Conservation (phyloP, 2,797 vertebrate genomes). For the Sciurus carolinensis region DNA sequence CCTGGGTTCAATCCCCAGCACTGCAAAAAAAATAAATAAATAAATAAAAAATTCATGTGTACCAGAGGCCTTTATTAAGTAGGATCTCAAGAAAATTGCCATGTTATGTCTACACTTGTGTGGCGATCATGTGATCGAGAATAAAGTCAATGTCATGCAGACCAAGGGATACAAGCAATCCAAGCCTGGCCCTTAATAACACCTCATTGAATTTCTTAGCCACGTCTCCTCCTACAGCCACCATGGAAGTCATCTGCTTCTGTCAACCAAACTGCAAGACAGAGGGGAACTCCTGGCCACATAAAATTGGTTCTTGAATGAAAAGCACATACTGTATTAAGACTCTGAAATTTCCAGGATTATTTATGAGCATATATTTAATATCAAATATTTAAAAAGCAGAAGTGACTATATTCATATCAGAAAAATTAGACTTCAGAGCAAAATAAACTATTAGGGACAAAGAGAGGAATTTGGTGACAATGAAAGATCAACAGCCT, state of each 20-base stretch:
- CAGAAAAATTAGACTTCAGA: too few species aligned
- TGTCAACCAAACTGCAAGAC: neutral
- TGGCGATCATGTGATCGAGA: neutral
- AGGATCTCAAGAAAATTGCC: constrained; percentile 4
- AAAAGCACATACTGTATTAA: neutral
- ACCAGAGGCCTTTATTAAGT: neutral
- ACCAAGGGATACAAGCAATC: neutral
- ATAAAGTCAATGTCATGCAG: neutral
- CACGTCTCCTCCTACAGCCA: neutral
- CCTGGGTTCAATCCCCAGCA: too few species aligned
- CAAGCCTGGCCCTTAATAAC: neutral
- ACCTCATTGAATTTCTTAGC: neutral
- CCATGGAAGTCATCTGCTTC: neutral
- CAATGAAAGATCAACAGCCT: too few species aligned
- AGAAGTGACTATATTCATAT: too few species aligned
- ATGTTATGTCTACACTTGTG: neutral
- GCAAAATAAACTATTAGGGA: too few species aligned
- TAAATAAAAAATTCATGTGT: too few species aligned
- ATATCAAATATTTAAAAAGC: too few species aligned
- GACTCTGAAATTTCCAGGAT: neutral
- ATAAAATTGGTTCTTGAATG: neutral
- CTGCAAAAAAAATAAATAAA: too few species aligned
- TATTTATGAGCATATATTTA: neutral
- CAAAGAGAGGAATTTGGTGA: too few species aligned
- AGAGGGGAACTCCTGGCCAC: accelerated